phyloP scores from a whole-genome alignment of 2,888 invertebrate genomes.

The Agrochola litura region DNA sequence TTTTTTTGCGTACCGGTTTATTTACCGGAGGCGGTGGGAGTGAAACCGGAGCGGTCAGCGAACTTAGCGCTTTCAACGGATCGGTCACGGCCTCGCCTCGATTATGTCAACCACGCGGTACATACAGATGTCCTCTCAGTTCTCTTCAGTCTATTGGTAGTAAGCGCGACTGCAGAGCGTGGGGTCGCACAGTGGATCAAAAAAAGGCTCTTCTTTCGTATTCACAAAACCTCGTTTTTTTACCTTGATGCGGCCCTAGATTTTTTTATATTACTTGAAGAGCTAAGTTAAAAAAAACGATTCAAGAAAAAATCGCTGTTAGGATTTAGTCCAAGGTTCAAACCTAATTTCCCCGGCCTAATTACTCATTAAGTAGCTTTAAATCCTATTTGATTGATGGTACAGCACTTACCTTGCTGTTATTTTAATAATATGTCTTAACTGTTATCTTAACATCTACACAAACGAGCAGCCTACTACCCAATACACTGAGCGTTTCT shows the following conservation, averaged over 20 bases:
- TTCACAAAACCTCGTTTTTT: too few relatives aligned
- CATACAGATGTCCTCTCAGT: not conserved
- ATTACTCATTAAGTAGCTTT: not conserved
- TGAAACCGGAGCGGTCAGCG: conserved; percentile 39
- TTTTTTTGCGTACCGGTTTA: not conserved
- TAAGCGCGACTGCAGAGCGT: not conserved
- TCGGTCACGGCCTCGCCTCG: conserved; percentile 41
- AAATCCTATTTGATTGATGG: not conserved
- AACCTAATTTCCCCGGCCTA: too few relatives aligned
- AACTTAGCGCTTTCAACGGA: conserved; percentile 41
- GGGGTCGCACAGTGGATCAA: not conserved
- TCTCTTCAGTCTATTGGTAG: too few relatives aligned
- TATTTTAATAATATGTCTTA: not conserved
- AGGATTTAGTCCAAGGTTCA: too few relatives aligned
- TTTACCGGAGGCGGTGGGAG: not conserved
- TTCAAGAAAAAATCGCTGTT: too few relatives aligned
- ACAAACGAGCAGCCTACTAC: too few relatives aligned
- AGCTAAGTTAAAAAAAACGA: too few relatives aligned
- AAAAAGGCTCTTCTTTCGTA: too few relatives aligned
- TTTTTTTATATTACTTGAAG: too few relatives aligned
- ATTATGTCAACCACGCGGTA: conserved; percentile 16
- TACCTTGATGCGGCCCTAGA: too few relatives aligned
- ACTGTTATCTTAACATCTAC: too few relatives aligned
- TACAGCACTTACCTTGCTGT: not conserved
- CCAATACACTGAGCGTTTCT: too few relatives aligned